Evolutionary conservation across 2,113 vertebrate species (phyloP).

Genomic region (Nothoprocta pentlandii): DNA sequence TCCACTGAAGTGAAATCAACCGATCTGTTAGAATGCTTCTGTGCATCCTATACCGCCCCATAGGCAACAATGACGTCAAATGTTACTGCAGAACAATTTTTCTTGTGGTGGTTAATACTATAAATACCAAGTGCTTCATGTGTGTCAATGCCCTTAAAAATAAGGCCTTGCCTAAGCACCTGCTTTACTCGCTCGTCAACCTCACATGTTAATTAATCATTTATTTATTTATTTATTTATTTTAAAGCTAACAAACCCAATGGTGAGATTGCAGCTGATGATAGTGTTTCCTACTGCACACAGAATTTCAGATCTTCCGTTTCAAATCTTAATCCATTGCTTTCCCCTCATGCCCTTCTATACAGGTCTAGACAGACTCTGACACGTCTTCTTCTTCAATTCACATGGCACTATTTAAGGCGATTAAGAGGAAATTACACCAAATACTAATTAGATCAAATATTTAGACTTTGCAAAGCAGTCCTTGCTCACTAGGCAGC

Average conservation of each 20-base stretch:
- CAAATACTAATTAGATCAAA: background rate
- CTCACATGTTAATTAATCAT: background rate
- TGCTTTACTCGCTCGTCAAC: conserved; percentile 44
- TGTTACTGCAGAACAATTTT: conserved; percentile 13
- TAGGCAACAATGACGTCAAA: conserved; percentile 37
- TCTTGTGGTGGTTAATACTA: conserved; percentile 13
- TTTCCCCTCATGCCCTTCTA: background rate
- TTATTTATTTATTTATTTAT: background rate
- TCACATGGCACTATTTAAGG: background rate
- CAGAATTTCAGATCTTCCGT: conserved; percentile 14
- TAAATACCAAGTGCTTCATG: conserved; percentile 41
- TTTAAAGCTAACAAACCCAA: background rate
- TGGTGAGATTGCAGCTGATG: background rate
- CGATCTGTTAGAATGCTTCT: conserved; percentile 37
- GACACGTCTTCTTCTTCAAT: background rate
- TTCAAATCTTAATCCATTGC: background rate
- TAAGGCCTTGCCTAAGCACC: conserved; percentile 22
- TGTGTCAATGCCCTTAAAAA: conserved; percentile 50
- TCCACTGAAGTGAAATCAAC: conserved; percentile 55
- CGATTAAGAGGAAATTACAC: conserved; percentile 4
- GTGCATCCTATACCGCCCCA: background rate
- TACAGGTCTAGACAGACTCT: background rate
- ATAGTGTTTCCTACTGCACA: background rate
- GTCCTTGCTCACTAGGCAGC: background rate
- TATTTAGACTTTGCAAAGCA: background rate